Evolutionary conservation across 2,113 vertebrate species (phyloP).

Genomic region (Salvelinus namaycush): DNA sequence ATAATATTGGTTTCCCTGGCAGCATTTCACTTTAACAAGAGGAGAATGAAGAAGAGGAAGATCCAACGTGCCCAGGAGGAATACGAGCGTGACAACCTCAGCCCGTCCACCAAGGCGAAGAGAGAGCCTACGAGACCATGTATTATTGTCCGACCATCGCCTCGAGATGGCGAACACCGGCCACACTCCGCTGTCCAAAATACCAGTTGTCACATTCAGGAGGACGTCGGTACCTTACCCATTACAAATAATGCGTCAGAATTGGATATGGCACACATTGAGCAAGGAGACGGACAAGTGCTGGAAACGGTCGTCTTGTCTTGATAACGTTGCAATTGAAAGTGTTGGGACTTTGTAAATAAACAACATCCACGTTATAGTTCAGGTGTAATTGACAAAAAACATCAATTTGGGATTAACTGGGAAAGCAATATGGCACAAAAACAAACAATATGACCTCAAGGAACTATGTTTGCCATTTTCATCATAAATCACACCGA

Average conservation of each 20-base stretch:
- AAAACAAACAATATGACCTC: conserved; percentile 34
- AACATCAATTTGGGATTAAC: conserved; percentile 56
- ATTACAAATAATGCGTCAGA: not conserved
- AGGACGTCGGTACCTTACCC: conserved; percentile 14
- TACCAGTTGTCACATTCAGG: conserved; percentile 29
- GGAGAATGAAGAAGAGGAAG: conserved; percentile 94
- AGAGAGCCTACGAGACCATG: conserved; percentile 59
- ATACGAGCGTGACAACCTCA: conserved; percentile 93
- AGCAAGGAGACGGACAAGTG: conserved; percentile 64
- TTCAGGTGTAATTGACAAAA: conserved; percentile 60
- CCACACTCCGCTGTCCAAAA: conserved; percentile 35
- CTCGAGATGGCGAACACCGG: conserved; percentile 19
- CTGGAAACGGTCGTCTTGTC: conserved; percentile 81
- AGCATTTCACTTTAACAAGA: conserved; percentile 95
- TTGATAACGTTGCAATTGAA: conserved; percentile 69
- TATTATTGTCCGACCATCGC: conserved; percentile 68
- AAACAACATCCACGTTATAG: conserved; percentile 36
- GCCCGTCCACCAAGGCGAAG: conserved; percentile 53
- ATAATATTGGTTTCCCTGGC: conserved; percentile 91
- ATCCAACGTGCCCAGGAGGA: conserved; percentile 95
- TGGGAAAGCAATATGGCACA: conserved; percentile 76
- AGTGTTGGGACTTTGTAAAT: conserved; percentile 21
- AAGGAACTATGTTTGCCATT: not conserved
- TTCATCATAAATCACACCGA: not conserved
- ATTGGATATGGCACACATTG: conserved; percentile 13